Conservation (phyloP, 2,797 vertebrate species). For the Spheniscus humboldti region DNA sequence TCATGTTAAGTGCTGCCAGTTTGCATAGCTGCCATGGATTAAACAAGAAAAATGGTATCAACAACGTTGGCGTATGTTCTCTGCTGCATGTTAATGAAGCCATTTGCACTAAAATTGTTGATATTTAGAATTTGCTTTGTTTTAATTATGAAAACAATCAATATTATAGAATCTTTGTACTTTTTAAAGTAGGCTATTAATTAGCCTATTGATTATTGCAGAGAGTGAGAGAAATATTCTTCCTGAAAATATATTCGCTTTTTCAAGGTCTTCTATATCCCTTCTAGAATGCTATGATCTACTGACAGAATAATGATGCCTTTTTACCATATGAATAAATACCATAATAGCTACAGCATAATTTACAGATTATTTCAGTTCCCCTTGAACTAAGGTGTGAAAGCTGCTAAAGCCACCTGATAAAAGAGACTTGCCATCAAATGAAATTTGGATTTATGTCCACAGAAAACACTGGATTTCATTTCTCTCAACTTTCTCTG, state of each 20-base stretch:
- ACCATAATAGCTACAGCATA: slow-evolving; percentile 23
- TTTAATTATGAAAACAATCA: slow-evolving; percentile 63
- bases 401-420: background rate
- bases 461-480: slow-evolving; percentile 4
- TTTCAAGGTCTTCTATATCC: slow-evolving; percentile 7
- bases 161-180: slow-evolving; percentile 38
- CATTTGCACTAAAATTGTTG: slow-evolving; percentile 35
- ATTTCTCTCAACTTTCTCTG: slow-evolving; percentile 28
- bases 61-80: slow-evolving; percentile 1
- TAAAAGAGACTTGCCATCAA: background rate
- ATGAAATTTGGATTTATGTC: slow-evolving; percentile 8
- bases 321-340: slow-evolving; percentile 33
- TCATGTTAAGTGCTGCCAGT: slow-evolving; percentile 69
- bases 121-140: slow-evolving; percentile 57
- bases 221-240: slow-evolving; percentile 11
- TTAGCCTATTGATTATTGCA: slow-evolving; percentile 42
- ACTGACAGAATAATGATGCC: slow-evolving; percentile 17
- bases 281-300: slow-evolving; percentile 11
- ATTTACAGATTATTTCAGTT: slow-evolving; percentile 43
- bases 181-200: slow-evolving; percentile 48
- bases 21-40: slow-evolving; percentile 43
- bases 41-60: slow-evolving; percentile 65
- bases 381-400: slow-evolving; percentile 47
- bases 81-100: slow-evolving; percentile 39
- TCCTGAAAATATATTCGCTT: background rate